These are phyloP conservation scores for Phenganax stokvisi DNA, from an alignment of 92 coral and sea anemone genomes.

Conservation along the genomic window DNA sequence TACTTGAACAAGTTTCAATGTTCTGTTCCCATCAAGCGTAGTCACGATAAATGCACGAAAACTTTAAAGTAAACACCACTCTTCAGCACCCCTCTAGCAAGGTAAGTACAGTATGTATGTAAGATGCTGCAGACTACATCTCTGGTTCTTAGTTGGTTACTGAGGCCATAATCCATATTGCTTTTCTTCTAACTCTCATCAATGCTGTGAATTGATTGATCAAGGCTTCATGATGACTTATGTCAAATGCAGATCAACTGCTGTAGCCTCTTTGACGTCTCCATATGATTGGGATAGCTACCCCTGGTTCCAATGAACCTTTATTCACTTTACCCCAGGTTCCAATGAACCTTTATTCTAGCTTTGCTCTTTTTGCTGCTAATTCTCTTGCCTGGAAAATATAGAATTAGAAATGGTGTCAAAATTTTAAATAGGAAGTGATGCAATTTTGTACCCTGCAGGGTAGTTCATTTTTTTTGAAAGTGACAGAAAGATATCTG, in stretches of 20 bases:
- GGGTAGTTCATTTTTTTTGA: not conserved
- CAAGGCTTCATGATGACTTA: too few relatives aligned
- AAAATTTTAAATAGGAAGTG: not conserved
- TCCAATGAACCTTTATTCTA: constrained; percentile 31
- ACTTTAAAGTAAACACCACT: not conserved
- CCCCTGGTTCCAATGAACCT: too few relatives aligned
- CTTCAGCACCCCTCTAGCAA: not conserved
- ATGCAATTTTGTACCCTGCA: not conserved
- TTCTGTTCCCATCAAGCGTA: not conserved
- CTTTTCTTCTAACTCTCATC: not conserved
- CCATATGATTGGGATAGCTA: too few relatives aligned
- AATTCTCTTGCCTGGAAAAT: constrained; percentile 72
- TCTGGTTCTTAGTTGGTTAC: too few relatives aligned
- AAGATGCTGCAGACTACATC: not conserved
- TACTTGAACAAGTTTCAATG: constrained; percentile 24
- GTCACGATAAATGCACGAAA: not conserved
- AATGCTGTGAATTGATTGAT: not conserved
- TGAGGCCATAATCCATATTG: not conserved
- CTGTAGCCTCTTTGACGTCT: too few relatives aligned
- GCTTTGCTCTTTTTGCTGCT: constrained; percentile 79
- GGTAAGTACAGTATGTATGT: not conserved
- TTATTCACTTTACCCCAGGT: not conserved
- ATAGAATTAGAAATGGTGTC: not conserved
- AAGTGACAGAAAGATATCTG: not conserved
- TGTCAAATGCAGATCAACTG: too few relatives aligned